phyloP scores from a whole-genome alignment of 2,113 vertebrate species.

The Myanophis thanlyinensis region DNA sequence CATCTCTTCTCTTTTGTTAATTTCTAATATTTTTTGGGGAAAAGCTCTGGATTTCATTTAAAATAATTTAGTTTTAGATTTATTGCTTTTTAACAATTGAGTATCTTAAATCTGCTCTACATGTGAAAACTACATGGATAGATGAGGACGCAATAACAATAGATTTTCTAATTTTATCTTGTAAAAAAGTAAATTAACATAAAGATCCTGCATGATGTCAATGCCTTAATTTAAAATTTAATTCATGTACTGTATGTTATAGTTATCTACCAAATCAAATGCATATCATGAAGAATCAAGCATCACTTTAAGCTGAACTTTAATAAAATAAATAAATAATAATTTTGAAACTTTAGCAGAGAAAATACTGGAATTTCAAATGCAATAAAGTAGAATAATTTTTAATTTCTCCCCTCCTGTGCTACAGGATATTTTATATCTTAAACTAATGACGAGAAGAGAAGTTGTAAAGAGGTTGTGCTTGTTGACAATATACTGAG shows the following conservation, averaged over 20 bases:
- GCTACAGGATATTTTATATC: not conserved
- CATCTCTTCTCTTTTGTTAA: not conserved
- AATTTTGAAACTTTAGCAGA: not conserved
- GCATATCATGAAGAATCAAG: conserved; percentile 48
- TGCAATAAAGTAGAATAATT: not conserved
- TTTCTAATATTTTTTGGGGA: not conserved
- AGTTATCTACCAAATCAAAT: conserved; percentile 50
- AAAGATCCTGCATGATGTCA: not conserved
- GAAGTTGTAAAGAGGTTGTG: not conserved
- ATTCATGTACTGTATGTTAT: not conserved
- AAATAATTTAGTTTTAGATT: not conserved
- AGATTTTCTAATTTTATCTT: not conserved
- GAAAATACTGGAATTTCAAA: not conserved
- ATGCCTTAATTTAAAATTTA: not conserved
- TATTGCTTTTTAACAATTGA: not conserved
- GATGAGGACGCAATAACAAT: not conserved
- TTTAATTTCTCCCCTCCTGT: not conserved
- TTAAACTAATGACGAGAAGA: not conserved
- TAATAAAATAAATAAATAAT: no score
- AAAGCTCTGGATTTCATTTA: not conserved
- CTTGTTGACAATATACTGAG: not conserved
- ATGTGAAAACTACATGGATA: not conserved
- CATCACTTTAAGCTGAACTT: conserved; percentile 18
- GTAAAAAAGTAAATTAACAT: not conserved
- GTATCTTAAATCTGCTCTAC: not conserved